Percentiles rank a stretch among this genome's conserved stretches.
Conservation (phyloP, 2,888 invertebrate genomes). For the Limulus polyphemus region DNA sequence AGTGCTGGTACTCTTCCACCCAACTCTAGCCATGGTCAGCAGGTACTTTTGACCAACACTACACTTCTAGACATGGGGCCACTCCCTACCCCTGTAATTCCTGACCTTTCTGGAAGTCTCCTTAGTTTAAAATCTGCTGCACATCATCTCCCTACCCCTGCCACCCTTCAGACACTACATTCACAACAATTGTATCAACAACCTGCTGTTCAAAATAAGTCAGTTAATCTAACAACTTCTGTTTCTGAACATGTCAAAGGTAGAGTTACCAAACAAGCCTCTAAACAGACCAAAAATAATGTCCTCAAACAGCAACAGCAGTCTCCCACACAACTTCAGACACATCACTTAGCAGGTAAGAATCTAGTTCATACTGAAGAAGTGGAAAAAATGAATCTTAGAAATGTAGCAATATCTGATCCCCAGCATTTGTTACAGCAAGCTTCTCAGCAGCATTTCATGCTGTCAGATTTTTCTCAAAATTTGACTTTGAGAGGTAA, state of each 20-base stretch:
- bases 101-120: conserved; percentile 16
- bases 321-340: not conserved
- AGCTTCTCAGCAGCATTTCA: conserved; percentile 33
- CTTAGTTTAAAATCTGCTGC: conserved; percentile 5
- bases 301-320: conserved; percentile 22
- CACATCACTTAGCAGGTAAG: not conserved
- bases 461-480: conserved; percentile 23
- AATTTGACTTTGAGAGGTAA: conserved; percentile 16
- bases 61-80: conserved; percentile 18
- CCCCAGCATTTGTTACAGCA: conserved; percentile 37
- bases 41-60: conserved; percentile 15
- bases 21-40: conserved; percentile 10
- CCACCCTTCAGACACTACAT: conserved; percentile 4
- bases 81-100: conserved; percentile 14
- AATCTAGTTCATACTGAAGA: conserved; percentile 8
- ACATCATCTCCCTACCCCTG: conserved; percentile 5
- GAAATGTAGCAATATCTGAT: conserved; percentile 16
- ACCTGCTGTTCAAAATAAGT: not conserved
- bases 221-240: conserved; percentile 5
- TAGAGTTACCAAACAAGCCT: conserved; percentile 3
- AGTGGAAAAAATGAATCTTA: conserved; percentile 20
- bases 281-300: conserved; percentile 10
- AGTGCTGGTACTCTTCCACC: conserved; percentile 6
- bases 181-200: conserved; percentile 9
- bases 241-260: conserved; percentile 13